phyloP scores from a whole-genome alignment of 2,113 vertebrate species.

The Eulemur rufifrons region DNA sequence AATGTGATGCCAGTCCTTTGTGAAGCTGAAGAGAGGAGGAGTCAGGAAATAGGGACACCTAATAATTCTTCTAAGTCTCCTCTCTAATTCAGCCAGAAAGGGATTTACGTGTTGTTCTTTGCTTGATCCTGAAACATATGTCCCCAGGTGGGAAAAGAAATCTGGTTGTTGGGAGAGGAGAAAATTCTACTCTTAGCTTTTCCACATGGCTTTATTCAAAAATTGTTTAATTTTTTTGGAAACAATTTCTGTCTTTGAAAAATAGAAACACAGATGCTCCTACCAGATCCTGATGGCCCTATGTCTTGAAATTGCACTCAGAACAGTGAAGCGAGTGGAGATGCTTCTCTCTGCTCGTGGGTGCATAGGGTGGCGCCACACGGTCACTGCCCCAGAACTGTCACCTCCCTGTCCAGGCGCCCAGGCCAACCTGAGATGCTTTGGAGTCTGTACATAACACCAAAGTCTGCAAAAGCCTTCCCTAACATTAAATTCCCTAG shows the following conservation, averaged over 20 bases:
- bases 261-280: neutral
- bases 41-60: neutral
- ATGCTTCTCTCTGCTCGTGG: neutral
- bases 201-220: neutral
- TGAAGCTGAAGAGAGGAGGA: neutral
- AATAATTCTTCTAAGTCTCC: neutral
- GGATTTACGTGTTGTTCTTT: neutral
- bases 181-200: neutral
- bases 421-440: neutral
- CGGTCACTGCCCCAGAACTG: neutral
- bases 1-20: neutral
- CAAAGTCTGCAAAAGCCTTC: neutral
- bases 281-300: neutral
- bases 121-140: neutral
- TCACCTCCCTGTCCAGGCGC: neutral
- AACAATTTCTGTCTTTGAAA: neutral
- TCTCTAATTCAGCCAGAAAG: neutral
- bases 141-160: neutral
- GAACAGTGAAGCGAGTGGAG: neutral
- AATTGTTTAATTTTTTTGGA: neutral
- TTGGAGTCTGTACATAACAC: neutral
- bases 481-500: constrained; percentile 76
- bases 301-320: neutral
- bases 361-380: neutral
- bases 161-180: neutral